Conservation (phyloP, 2,888 invertebrate genomes). For the Philereme vetulata region DNA sequence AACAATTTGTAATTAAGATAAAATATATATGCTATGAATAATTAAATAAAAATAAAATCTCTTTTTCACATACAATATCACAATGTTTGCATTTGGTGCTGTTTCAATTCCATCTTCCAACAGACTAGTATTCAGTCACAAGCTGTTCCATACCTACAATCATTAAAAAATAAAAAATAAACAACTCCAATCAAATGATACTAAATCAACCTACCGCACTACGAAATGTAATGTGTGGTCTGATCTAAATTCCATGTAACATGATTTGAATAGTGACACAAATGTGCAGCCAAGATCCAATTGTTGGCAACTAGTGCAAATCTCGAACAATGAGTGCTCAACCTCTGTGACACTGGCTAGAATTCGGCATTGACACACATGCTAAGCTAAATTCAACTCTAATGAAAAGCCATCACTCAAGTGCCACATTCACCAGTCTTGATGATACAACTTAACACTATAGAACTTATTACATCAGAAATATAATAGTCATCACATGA, state of each 20-base stretch:
- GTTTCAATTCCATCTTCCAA: conserved; percentile 53
- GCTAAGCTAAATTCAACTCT: conserved; percentile 53
- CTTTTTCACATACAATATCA: conserved; percentile 62
- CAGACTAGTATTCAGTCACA: conserved; percentile 52
- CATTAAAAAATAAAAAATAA: not conserved
- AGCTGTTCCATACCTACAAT: conserved; percentile 33
- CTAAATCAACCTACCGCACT: conserved; percentile 5
- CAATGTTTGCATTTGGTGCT: conserved; percentile 66
- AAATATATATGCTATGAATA: conserved; percentile 23
- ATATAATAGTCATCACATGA: conserved; percentile 52
- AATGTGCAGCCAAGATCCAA: conserved; percentile 67
- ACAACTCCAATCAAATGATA: not conserved
- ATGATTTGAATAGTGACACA: conserved; percentile 57
- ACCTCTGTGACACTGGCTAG: conserved; percentile 53
- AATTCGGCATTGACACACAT: conserved; percentile 62
- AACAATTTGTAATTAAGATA: conserved; percentile 20
- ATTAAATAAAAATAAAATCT: conserved; percentile 45
- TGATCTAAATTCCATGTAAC: conserved; percentile 35
- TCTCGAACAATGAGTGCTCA: conserved; percentile 61
- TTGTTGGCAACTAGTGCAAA: conserved; percentile 62
- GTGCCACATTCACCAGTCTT: conserved; percentile 61
- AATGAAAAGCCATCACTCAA: conserved; percentile 48
- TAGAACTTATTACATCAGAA: conserved; percentile 40
- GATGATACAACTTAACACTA: conserved; percentile 55
- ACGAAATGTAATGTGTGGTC: conserved; percentile 14